Base-by-base conservation (phyloP, 2,888 invertebrate species). In the Cephus pygmeus region DNA sequence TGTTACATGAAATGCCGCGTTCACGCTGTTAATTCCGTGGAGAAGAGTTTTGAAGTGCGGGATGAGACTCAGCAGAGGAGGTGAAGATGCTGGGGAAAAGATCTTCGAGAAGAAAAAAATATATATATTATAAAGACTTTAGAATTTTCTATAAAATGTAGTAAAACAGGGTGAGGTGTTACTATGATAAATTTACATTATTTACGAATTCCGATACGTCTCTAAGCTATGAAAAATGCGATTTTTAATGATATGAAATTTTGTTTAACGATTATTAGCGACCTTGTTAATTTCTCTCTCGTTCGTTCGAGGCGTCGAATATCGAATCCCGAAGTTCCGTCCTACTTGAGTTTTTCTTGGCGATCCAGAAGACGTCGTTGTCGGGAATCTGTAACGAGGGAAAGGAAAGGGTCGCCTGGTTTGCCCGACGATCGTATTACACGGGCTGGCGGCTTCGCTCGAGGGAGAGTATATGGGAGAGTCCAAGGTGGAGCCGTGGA, bases 1-100 rank as follows among this genome's bases (percentile, higher is more conserved):
- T 79, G 78, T 87, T 85, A 84, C 84, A 79, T 9, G 71, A 34
- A 71, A 80, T 81, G 73, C 80, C 36, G 80, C 77, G 15, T 12
- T 71, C 71, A 15, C 23, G 56, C 34, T 34, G 30, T 34, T 71
- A 71, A 31, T 31, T 6, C 23, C 31, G 30, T 31, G 71, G 33
- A 4, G 9, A 31, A 31, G 31, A 2, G 23, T 23, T 56, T 56
- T 9, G 2, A 3, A 23, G 75, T 79, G 69, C 75, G 75, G 76
- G 56, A 69, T 34, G 75, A 33, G 75, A 69, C 33, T 35, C 31
- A 6, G 34, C 6, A 23, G 36, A 71, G 34, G 35, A 74, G 77
- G 34, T 40, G 74, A 30, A 34, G 36, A 73, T 23, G 34, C 11
- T 35, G 36, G 40, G 73, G 34, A 31, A 35, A 69, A 35, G 76